Evolutionary conservation across 1,140 invertebrate species (phyloP), one percentile per base, ranked within the genome.

Genomic region (Helicorthomorpha holstii): DNA sequence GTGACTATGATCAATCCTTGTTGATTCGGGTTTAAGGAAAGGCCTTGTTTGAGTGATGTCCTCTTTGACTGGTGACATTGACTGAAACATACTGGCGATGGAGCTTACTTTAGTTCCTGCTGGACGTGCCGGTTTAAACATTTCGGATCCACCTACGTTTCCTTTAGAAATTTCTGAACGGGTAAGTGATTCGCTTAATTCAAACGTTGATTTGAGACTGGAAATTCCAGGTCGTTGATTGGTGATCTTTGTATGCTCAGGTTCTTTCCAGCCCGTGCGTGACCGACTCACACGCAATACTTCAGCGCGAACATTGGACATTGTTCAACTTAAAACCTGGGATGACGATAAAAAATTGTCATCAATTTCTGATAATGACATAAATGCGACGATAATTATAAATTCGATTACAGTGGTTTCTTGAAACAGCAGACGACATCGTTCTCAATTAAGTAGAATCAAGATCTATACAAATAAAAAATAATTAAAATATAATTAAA

Each of bases 51-150:
- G 25, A 12, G 7, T 10, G 44, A 25, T 25, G 4, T 21, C 19
- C 19, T 46, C 44, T 46, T 46, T 25, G 21, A 55, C 45, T 27
- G 64, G 60, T 16, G 49, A 49, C 52, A 59, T 64, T 27, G 59
- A 63, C 72, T 85, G 82, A 68, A 90, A 90, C 62, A 88, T 84
- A 65, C 86, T 86, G 27, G 85, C 85, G 51, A 90, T 89, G 70
- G 88, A 83, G 29, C 85, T 87, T 59, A 88, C 85, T 73, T 90
- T 90, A 57, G 81, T 78, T 61, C 83, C 82, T 58, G 75, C 70
- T 3, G 38, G 34, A 24, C 48, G 34, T 0, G 1, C 38, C 42
- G 27, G 23, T 34, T 57, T 56, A 23, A 25, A 4, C 21, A 23
- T 19, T 12, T 25, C 23, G n/a, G 23, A 12, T 7, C 44, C 53